Conservation (phyloP, 92 coral and sea anemone genomes). For the Galaxea fascicularis region DNA sequence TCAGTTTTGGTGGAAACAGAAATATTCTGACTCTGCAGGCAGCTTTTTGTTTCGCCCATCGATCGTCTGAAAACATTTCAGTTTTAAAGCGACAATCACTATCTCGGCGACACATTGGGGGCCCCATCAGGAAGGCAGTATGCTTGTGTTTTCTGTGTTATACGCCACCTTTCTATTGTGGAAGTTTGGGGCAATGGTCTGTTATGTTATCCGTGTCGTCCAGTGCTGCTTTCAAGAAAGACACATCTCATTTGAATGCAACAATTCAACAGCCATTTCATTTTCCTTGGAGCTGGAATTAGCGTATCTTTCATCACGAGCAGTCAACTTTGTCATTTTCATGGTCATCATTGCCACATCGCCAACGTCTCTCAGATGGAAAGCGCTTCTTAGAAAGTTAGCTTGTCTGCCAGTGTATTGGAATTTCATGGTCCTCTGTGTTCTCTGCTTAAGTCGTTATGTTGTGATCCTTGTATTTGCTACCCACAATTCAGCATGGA, state of each 20-base stretch:
- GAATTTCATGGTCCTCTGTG: conserved; percentile 14
- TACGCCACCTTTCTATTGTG: conserved; percentile 28
- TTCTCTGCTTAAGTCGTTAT: neutral
- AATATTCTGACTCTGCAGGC: neutral
- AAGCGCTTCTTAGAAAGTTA: conserved; percentile 1
- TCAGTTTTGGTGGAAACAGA: neutral
- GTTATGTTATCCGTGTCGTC: conserved; percentile 27
- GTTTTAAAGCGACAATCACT: neutral
- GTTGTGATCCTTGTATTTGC: neutral
- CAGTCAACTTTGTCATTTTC: conserved; percentile 13
- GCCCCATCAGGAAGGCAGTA: neutral
- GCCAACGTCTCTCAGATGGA: conserved; percentile 30
- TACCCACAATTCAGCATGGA: neutral
- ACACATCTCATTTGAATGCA: conserved; percentile 31
- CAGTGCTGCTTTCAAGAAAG: conserved; percentile 45
- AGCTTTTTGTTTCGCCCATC: neutral
- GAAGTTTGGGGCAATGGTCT: conserved; percentile 24
- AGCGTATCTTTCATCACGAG: conserved; percentile 17
- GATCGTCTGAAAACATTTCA: neutral
- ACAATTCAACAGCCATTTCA: conserved; percentile 33
- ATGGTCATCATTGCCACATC: neutral
- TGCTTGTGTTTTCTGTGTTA: neutral
- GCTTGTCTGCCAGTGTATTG: conserved; percentile 41
- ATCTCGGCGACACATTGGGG: neutral
- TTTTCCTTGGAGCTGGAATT: conserved; percentile 43